These are phyloP conservation scores for Balaeniceps rex DNA, from an alignment of 2,113 vertebrate species.

Conservation along the genomic window DNA sequence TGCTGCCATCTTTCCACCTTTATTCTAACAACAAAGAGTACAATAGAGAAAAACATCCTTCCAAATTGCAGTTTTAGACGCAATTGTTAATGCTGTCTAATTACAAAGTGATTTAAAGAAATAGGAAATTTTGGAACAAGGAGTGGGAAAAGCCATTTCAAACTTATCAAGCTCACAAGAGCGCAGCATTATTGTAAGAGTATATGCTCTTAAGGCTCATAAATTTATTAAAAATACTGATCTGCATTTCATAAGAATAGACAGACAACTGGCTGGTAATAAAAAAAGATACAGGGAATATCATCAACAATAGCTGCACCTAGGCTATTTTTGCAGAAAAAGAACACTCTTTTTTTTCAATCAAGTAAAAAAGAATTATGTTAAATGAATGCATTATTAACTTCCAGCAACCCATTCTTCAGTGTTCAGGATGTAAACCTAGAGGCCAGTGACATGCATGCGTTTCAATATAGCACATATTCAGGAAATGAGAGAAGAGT, in stretches of 20 bases:
- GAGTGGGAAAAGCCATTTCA: neutral
- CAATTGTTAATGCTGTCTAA: neutral
- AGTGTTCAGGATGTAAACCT: neutral
- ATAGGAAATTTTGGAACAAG: neutral
- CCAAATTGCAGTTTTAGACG: neutral
- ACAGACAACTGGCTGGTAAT: neutral
- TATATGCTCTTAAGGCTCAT: neutral
- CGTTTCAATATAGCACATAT: neutral
- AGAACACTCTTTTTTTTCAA: neutral
- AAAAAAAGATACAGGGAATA: neutral
- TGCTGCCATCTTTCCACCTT: constrained; percentile 89
- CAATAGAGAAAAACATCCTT: neutral
- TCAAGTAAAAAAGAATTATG: neutral
- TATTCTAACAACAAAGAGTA: constrained; percentile 65
- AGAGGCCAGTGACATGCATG: neutral
- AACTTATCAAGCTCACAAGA: neutral
- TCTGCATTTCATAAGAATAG: neutral
- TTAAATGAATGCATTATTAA: neutral
- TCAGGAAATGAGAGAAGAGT: neutral
- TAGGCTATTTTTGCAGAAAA: neutral
- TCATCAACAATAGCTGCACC: neutral
- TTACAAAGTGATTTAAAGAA: neutral
- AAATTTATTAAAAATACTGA: neutral
- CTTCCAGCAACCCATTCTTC: neutral
- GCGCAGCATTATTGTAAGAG: neutral